Percentiles rank a stretch among this genome's conserved stretches.
These are phyloP conservation scores for Margarornis squamiger DNA, from an alignment of 2,797 vertebrate species.

Conservation along the genomic window DNA sequence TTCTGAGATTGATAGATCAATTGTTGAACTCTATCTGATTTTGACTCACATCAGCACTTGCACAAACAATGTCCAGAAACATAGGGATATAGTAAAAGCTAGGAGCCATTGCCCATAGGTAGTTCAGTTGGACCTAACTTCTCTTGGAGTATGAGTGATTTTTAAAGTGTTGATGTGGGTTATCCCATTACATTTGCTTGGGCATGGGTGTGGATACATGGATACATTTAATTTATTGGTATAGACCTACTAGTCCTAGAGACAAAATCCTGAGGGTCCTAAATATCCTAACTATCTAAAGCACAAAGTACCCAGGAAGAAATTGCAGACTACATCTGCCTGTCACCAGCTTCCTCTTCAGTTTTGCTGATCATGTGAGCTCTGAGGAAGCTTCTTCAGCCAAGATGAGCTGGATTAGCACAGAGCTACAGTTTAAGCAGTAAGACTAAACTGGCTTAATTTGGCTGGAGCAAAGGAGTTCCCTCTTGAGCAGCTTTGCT, in stretches of 20 bases:
- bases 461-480: background rate
- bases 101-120: background rate
- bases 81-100: background rate
- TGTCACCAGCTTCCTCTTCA: background rate
- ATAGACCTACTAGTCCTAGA: background rate
- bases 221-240: background rate
- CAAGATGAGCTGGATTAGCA: constrained; percentile 25
- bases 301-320: background rate
- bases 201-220: background rate
- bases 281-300: background rate
- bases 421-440: constrained; percentile 1
- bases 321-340: background rate
- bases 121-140: background rate
- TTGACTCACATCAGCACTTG: background rate
- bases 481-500: background rate
- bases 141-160: background rate
- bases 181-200: background rate
- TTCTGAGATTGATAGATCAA: background rate
- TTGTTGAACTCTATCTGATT: background rate
- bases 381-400: background rate
- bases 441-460: constrained; percentile 30
- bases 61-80: background rate
- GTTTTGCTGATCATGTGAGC: background rate
- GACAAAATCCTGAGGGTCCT: background rate
- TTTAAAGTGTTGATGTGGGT: background rate